These are phyloP conservation scores for Vireo griseus DNA, from an alignment of 2,797 vertebrate genomes.

Conservation along the genomic window DNA sequence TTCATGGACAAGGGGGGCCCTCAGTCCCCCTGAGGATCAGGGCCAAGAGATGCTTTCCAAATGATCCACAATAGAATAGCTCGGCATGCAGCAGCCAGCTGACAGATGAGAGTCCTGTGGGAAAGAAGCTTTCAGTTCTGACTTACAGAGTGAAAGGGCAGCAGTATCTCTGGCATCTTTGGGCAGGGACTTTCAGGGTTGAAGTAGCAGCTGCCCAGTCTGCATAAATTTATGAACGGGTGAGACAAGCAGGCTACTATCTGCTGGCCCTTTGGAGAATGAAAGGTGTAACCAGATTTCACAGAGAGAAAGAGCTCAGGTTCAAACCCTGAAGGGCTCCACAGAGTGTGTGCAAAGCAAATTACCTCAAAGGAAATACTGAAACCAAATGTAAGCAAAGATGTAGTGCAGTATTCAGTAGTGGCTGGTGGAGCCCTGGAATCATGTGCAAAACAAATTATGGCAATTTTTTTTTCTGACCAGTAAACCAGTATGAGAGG, in stretches of 20 bases:
- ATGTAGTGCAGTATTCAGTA: neutral
- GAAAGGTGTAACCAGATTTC: neutral
- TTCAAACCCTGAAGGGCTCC: neutral
- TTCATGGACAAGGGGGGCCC: neutral
- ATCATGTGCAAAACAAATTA: neutral
- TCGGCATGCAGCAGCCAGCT: neutral
- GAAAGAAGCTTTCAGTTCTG: slow-evolving; percentile 25
- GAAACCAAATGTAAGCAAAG: neutral
- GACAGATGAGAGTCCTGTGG: slow-evolving; percentile 10
- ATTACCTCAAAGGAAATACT: neutral
- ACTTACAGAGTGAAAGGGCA: slow-evolving; percentile 40
- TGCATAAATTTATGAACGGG: slow-evolving; percentile 23
- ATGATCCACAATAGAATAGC: neutral
- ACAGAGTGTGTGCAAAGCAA: neutral
- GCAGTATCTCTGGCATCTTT: slow-evolving; percentile 11
- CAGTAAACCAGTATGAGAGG: neutral
- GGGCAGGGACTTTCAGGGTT: neutral
- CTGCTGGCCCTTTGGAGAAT: neutral
- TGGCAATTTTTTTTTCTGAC: neutral
- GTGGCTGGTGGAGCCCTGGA: neutral
- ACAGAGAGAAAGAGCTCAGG: neutral
- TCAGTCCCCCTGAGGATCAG: neutral
- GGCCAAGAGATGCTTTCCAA: slow-evolving; percentile 7
- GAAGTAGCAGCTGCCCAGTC: slow-evolving; percentile 10
- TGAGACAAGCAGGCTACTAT: neutral